A percentile compares a stretch with the other conserved stretches of the same genome.
Evolutionary conservation across 2,888 invertebrate species (phyloP).

Genomic region (Plagodis pulveraria): DNA sequence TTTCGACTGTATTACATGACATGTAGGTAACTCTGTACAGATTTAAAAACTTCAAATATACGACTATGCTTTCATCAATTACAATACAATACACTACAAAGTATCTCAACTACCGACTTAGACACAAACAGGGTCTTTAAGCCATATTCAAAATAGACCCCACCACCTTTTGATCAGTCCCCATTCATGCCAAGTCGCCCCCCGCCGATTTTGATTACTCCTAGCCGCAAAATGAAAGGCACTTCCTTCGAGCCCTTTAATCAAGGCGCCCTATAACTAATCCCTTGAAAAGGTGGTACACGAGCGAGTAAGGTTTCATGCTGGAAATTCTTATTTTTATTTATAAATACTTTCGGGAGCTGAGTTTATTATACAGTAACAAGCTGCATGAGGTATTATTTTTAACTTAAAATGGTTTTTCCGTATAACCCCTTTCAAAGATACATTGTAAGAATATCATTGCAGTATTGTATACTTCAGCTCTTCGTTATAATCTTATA

Average conservation of each 20-base stretch:
- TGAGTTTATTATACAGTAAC: no score
- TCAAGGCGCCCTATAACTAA: conserved; percentile 28
- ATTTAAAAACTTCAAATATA: no score
- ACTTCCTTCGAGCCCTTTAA: conserved; percentile 33
- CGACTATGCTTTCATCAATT: no score
- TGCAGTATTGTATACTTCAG: no score
- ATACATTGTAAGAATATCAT: no score
- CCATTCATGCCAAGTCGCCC: conserved; percentile 29
- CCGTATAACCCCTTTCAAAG: no score
- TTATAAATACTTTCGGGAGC: no score
- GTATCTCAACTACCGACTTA: conserved; percentile 13
- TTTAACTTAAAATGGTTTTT: no score
- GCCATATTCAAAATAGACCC: conserved; percentile 28
- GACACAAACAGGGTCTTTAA: conserved; percentile 11
- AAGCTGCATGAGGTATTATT: no score
- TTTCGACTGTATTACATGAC: no score
- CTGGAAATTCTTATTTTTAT: not conserved
- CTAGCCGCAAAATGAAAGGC: conserved; percentile 32
- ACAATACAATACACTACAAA: not conserved
- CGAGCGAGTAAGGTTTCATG: not conserved
- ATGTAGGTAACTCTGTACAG: no score
- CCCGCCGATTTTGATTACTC: conserved; percentile 27
- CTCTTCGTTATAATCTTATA: no score
- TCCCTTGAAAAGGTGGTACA: conserved; percentile 13
- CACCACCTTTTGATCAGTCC: conserved; percentile 33